A percentile compares a stretch with the other conserved stretches of the same genome.
Evolutionary conservation across 2,888 invertebrate genomes (phyloP).

Genomic region (Aethes cnicana): DNA sequence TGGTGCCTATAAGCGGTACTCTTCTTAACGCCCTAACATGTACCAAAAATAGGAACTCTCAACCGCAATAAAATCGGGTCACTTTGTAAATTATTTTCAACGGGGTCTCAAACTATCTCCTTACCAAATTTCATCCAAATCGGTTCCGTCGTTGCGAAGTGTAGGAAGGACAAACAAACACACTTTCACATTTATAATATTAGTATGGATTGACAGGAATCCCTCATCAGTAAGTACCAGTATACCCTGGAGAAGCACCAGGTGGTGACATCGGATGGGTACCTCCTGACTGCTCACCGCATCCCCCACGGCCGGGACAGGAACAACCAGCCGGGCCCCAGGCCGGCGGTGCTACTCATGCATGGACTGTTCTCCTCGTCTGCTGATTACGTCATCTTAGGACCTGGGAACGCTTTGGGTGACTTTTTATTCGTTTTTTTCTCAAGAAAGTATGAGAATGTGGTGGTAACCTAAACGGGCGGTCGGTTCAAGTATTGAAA

Average conservation of each 20-base stretch:
- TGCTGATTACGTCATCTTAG: slow-evolving; percentile 15
- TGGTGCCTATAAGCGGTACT: too few species aligned
- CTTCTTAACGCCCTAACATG: too few species aligned
- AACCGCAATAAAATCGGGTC: too few species aligned
- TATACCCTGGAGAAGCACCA: slow-evolving; percentile 18
- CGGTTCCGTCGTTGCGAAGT: too few species aligned
- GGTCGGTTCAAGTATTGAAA: slow-evolving; percentile 23
- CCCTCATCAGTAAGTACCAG: slow-evolving; percentile 17
- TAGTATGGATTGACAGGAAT: too few species aligned
- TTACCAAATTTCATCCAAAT: too few species aligned
- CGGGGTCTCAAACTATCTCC: too few species aligned
- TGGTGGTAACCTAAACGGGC: slow-evolving; percentile 21
- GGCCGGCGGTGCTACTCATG: slow-evolving; percentile 14
- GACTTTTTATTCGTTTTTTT: too few species aligned
- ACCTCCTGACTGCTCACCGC: slow-evolving; percentile 13
- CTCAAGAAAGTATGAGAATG: not conserved
- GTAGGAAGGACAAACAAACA: too few species aligned
- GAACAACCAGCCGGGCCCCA: slow-evolving; percentile 22
- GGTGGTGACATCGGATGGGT: slow-evolving; percentile 18
- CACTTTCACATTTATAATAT: too few species aligned
- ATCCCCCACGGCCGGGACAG: slow-evolving; percentile 25
- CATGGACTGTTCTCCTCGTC: slow-evolving; percentile 22
- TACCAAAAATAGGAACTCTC: too few species aligned
- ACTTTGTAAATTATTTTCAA: too few species aligned
- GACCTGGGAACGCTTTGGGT: slow-evolving; percentile 21